phyloP scores from a whole-genome alignment of 1,140 invertebrate species.

The Triops longicaudatus region DNA sequence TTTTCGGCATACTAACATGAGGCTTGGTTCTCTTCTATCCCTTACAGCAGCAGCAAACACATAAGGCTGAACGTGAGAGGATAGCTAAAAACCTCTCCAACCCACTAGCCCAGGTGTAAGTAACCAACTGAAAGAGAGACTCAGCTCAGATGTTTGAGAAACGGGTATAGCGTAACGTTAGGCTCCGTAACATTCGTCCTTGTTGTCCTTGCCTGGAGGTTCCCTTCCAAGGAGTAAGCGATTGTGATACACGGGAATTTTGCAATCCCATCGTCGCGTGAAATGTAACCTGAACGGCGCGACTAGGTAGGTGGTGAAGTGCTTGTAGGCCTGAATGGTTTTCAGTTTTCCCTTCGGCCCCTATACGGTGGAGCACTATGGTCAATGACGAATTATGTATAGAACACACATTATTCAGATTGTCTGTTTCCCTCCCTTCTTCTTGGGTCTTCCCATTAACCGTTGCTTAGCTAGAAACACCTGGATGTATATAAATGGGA shows the following conservation, averaged over 20 bases:
- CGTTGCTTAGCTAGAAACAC: conserved; percentile 3
- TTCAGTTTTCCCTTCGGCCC: not conserved
- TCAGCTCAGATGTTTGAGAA: not conserved
- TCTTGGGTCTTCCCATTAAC: not conserved
- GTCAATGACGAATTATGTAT: conserved; percentile 1
- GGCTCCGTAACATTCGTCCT: not conserved
- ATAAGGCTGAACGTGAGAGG: not conserved
- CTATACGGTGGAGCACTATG: not conserved
- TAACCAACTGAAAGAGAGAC: not conserved
- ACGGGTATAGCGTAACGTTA: not conserved
- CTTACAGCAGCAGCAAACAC: not conserved
- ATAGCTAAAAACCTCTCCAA: not conserved
- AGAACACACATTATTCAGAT: not conserved
- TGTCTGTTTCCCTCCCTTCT: not conserved
- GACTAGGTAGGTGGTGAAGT: not conserved
- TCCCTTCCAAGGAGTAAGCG: not conserved
- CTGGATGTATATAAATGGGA: not conserved
- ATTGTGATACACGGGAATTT: not conserved
- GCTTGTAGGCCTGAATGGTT: not conserved
- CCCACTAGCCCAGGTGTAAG: conserved; percentile 5
- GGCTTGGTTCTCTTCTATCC: not conserved
- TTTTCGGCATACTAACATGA: not conserved
- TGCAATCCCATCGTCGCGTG: not conserved
- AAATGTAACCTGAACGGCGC: not conserved
- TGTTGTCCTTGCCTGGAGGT: conserved; percentile 10